These are phyloP conservation scores for Myotis pilosus DNA, from an alignment of 2,797 vertebrate genomes.

Conservation along the genomic window DNA sequence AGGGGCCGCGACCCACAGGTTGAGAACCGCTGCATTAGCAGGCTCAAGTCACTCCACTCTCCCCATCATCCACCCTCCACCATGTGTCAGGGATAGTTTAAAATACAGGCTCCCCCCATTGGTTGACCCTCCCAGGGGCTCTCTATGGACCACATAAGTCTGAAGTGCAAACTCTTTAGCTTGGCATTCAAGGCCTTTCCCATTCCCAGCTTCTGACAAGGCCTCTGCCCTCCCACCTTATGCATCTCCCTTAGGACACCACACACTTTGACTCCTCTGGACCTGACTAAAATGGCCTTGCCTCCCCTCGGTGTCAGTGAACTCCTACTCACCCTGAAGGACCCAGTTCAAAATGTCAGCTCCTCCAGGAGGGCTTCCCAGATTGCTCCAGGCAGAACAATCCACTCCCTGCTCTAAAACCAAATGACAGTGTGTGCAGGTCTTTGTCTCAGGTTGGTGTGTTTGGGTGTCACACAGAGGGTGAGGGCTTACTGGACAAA, in stretches of 20 bases:
- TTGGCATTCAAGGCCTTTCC: background rate
- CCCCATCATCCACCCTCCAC: background rate
- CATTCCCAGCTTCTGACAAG: background rate
- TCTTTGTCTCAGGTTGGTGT: background rate
- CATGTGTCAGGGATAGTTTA: background rate
- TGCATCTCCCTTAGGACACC: background rate
- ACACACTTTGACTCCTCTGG: background rate
- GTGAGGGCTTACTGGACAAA: background rate
- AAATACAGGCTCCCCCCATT: background rate
- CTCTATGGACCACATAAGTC: background rate
- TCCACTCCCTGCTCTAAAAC: background rate
- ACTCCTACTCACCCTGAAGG: background rate
- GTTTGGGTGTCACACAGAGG: background rate
- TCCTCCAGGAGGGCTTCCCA: slow-evolving; percentile 29
- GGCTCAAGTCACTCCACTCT: background rate
- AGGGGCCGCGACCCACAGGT: too few species aligned
- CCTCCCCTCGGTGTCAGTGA: background rate
- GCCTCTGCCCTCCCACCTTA: background rate
- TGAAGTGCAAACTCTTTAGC: background rate
- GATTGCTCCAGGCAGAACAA: background rate
- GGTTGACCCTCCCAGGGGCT: background rate
- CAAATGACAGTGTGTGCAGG: background rate
- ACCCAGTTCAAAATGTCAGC: background rate
- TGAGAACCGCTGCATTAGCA: background rate
- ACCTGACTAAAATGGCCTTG: background rate